phyloP scores from a whole-genome alignment of 2,113 vertebrate species.

The Pygoscelis antarcticus region DNA sequence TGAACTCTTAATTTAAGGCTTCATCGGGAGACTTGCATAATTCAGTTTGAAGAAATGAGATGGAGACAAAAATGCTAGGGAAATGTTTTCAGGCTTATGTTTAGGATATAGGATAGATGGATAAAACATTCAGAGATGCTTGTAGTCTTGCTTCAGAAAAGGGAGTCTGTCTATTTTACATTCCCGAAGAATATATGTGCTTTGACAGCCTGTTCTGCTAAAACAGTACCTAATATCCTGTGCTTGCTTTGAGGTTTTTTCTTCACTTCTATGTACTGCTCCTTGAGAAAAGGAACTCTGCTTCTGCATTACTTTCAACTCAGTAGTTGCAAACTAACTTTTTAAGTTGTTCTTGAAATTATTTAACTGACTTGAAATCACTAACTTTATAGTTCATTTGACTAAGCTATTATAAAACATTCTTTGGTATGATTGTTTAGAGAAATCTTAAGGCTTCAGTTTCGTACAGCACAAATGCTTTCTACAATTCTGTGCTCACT shows the following conservation, averaged over 20 bases:
- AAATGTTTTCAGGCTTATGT: not conserved
- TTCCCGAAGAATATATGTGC: not conserved
- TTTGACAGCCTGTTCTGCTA: not conserved
- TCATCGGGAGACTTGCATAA: not conserved
- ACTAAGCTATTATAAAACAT: not conserved
- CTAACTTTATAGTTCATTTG: not conserved
- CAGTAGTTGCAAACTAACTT: not conserved
- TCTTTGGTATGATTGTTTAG: not conserved
- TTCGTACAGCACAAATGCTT: not conserved
- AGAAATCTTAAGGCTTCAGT: not conserved
- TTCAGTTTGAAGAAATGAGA: not conserved
- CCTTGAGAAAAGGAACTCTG: not conserved
- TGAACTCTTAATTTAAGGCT: not conserved
- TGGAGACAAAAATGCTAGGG: not conserved
- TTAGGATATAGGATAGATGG: not conserved
- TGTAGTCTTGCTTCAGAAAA: not conserved
- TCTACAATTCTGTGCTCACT: not conserved
- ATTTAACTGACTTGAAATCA: not conserved
- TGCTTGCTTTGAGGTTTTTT: not conserved
- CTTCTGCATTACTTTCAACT: not conserved
- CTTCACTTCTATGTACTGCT: not conserved
- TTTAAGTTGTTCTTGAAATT: not conserved
- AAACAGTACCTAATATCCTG: not conserved
- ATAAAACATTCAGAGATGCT: not conserved
- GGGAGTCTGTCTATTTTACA: not conserved